A percentile compares a stretch with the other conserved stretches of the same genome.
Conservation (phyloP, 2,113 vertebrate species). For the Chunga burmeisteri region DNA sequence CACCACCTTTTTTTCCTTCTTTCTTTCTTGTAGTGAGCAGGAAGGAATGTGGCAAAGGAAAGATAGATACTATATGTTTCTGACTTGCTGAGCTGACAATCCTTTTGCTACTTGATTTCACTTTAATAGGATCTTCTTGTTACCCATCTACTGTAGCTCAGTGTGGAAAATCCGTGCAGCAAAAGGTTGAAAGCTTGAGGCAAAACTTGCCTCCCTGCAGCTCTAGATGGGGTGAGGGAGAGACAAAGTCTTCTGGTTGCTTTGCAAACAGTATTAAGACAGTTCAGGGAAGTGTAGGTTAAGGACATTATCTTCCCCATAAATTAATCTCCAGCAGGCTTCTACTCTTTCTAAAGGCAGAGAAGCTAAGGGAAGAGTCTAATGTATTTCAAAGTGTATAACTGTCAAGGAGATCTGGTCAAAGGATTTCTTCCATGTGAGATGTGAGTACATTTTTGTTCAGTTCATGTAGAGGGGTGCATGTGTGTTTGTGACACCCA, state of each 20-base stretch:
- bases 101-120: slow-evolving; percentile 43
- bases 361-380: slow-evolving; percentile 76
- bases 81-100: slow-evolving; percentile 25
- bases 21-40: neutral
- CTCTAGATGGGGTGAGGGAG: neutral
- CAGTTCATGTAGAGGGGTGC: neutral
- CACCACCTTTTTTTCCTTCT: neutral
- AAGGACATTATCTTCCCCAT: slow-evolving; percentile 38
- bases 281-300: neutral
- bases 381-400: slow-evolving; percentile 80
- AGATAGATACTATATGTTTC: neutral
- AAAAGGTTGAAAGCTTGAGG: slow-evolving; percentile 43
- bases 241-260: neutral
- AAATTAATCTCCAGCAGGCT: slow-evolving; percentile 82
- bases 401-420: slow-evolving; percentile 63
- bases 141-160: slow-evolving; percentile 13
- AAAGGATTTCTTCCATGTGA: slow-evolving; percentile 64
- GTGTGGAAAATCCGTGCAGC: neutral
- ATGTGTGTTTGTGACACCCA: neutral
- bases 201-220: slow-evolving; percentile 25
- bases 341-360: slow-evolving; percentile 69
- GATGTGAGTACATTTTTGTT: slow-evolving; percentile 40
- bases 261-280: neutral
- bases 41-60: neutral
- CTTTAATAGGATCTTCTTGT: slow-evolving; percentile 53